phyloP scores from a whole-genome alignment of 2,888 invertebrate species.

The Hydriomena furcata region DNA sequence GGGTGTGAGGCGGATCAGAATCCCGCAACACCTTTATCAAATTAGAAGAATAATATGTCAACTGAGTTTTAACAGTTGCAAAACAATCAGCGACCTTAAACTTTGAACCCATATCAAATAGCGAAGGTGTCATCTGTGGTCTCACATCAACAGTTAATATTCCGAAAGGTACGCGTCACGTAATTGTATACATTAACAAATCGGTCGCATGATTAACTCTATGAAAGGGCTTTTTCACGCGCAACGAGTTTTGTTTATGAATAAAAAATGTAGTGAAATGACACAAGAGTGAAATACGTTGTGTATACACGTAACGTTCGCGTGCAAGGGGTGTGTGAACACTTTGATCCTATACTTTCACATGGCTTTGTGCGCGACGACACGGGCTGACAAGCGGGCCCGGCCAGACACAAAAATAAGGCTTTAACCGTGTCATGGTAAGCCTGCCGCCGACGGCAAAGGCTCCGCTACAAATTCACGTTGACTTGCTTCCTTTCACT shows the following conservation, averaged over 20 bases:
- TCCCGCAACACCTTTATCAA: slow-evolving; percentile 7
- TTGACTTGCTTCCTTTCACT: slow-evolving; percentile 68
- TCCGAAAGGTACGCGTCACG: slow-evolving; percentile 25
- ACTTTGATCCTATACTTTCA: slow-evolving; percentile 82
- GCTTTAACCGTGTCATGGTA: slow-evolving; percentile 82
- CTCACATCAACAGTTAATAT: slow-evolving; percentile 25
- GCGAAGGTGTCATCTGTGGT: slow-evolving; percentile 33
- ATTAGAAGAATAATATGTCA: slow-evolving; percentile 12
- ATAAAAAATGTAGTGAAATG: slow-evolving; percentile 50
- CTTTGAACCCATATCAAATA: slow-evolving; percentile 37
- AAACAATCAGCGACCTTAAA: slow-evolving; percentile 33
- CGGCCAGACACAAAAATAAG: slow-evolving; percentile 82
- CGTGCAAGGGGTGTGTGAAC: slow-evolving; percentile 59
- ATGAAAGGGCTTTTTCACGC: slow-evolving; percentile 39
- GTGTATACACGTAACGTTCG: slow-evolving; percentile 61
- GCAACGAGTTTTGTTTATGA: slow-evolving; percentile 33
- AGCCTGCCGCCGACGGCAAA: slow-evolving; percentile 82
- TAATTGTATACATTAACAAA: slow-evolving; percentile 33
- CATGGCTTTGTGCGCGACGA: slow-evolving; percentile 79
- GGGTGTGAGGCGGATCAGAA: neutral
- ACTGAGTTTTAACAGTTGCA: slow-evolving; percentile 7
- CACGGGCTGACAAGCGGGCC: slow-evolving; percentile 77
- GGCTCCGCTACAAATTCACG: slow-evolving; percentile 78
- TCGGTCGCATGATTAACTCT: slow-evolving; percentile 37
- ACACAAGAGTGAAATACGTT: slow-evolving; percentile 53